These are phyloP conservation scores for Urophycis tenuis DNA, from an alignment of 2,797 vertebrate genomes.

Conservation along the genomic window DNA sequence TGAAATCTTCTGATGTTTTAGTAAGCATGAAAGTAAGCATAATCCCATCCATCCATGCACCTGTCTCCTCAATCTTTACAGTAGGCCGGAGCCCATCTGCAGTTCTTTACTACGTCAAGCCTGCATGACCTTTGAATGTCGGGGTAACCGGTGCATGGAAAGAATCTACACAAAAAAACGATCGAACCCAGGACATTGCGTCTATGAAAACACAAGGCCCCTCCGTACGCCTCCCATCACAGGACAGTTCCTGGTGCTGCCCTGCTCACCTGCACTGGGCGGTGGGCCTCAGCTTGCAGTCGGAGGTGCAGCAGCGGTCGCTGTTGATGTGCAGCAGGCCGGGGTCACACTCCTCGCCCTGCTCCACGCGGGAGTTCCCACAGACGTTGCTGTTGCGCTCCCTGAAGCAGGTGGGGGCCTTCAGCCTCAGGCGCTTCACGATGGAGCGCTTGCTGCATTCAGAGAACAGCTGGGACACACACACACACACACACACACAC, in stretches of 20 bases:
- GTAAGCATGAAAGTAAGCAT: not conserved
- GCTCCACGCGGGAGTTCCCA: constrained; percentile 92
- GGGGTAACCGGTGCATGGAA: no score
- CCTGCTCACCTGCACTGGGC: constrained; percentile 82
- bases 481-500: not conserved
- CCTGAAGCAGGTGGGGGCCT: constrained; percentile 83
- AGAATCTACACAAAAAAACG: not conserved
- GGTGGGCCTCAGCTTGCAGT: constrained; percentile 71
- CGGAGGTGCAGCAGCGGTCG: constrained; percentile 80
- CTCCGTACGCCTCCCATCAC: no score
- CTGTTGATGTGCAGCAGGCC: constrained; percentile 81
- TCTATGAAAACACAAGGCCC: not conserved
- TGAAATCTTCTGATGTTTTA: no score
- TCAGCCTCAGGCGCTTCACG: constrained; percentile 78
- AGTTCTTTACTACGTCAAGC: no score
- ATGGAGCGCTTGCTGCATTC: constrained; percentile 90
- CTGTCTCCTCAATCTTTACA: no score
- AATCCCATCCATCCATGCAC: no score
- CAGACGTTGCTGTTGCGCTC: constrained; percentile 89
- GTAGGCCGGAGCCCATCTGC: no score
- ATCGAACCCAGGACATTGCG: no score
- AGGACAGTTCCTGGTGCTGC: not conserved
- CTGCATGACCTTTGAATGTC: no score
- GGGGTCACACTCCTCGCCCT: constrained; percentile 88
- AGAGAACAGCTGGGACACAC: constrained; percentile 80